Base-by-base conservation (phyloP, 2,888 invertebrate genomes). In the Pristionchus exspectatus region DNA sequence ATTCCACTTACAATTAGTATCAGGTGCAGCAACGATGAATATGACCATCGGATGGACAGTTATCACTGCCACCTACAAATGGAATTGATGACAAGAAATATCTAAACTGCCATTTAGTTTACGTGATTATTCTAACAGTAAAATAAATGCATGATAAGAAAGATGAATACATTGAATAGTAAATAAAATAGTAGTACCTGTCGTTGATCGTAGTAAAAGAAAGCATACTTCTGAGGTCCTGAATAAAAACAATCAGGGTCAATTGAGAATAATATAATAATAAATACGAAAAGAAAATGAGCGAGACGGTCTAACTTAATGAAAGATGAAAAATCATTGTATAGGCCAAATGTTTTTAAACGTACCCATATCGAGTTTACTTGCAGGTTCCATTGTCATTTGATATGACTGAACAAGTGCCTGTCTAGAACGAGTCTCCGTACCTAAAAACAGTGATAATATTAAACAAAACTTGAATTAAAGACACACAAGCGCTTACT, bases 351-450 rank as follows among this genome's bases (percentile, higher is more conserved):
- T 84, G 21, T 66, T 7, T 16, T 21, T 18, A 16, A 59, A 74
- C 84, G 54, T 24, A 85, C 89, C 89, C 54, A 89, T 63, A 18
- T 89, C 84, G 27, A 89, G 33, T 63, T 89, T 89, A 24, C 18
- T 85, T 10, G 89, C 56, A 3, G 86, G 89, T 84, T 89, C 89
- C n/a, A 83, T 69, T 0, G 84, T 85, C 33, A 38, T 50, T 56
- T 89, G 89, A 63, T 84, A 89, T 44, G 89, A 89, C 24, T 89
- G 89, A 38, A 89, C 66, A 44, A 89, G 33, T 38, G 81, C 59
- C 9, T 33, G 21, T 21, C 89, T 81, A 38, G 89, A 81, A 50
- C 89, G 89, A 33, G 81, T 33, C 56, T 89, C 89, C 38, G 63
- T 81, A 33, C 89, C 87, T 72, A 14, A 81, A n/a, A 27, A 27